Base-by-base conservation (phyloP, 2,888 invertebrate genomes). In the Limenitis arthemis region DNA sequence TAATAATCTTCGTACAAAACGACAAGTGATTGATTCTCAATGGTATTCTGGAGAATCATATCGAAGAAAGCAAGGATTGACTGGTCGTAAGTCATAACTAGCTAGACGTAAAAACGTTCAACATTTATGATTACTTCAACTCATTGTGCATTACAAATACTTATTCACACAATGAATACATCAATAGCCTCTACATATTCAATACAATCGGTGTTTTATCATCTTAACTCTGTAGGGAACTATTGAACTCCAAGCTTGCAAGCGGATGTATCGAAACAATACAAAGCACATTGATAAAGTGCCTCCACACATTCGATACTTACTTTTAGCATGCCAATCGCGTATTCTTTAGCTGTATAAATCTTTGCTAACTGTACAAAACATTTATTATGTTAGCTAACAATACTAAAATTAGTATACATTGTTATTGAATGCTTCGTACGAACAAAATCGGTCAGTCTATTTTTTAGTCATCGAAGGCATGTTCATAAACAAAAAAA, bases 21-120 rank as follows among this genome's bases (percentile, higher is more conserved):
- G 84, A 63, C 83, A 83, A 71, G 68, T 74, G 59, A 70, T 68
- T 65, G 81, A 84, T 65, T 61, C 73, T 57, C 81, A 77, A 65
- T 83, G 82, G 83, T 69, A 70, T 68, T 64, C 75, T 63, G 83
- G 75, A 62, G 87, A 87, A 72, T 79, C 80, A 61, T 90, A 90
- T 80, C 86, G 90, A 66, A 88, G 89, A 72, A 90, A 90, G 78
- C 90, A 90, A 74, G 89, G 88, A 76, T 85, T 88, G 65, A 83
- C 88, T 68, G 89, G 89, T 77, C 88, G 90, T 90, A 90, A 90
- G 90, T 89, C 79, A 72, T 62, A 58, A 70, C 66, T 72, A 73
- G 65, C 71, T 61, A 66, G 61, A 67, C 61, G 62, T 61, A 49
- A 51, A 53, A 50, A 64, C 20, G 20, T 20, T 20, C 31, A 5